Evolutionary conservation across 2,888 invertebrate genomes (phyloP), one percentile per base, ranked within the genome.

Genomic region (Pandemis cinnamomeana): DNA sequence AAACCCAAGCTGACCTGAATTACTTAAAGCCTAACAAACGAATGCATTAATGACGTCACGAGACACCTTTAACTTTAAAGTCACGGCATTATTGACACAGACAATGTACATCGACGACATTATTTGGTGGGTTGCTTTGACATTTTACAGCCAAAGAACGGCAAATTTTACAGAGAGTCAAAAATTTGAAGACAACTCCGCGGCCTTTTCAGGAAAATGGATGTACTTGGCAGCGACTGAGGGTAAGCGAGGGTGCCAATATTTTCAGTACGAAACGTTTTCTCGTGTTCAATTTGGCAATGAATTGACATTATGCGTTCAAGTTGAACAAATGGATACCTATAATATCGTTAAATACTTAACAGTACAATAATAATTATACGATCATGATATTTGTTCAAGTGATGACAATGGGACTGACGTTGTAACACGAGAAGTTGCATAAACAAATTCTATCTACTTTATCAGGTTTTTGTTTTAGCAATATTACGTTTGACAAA

Each of bases 1-100:
- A 72, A 68, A n/a, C 62, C 55, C 62, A 62, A 46, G 55, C 46
- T 55, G 72, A 63, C 55, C 72, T 68, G 68, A 68, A 72, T 68
- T 68, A 61, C 62, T 72, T 62, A 62, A 72, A 72, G 36, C 62
- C 62, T 62, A 68, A 46, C 62, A 41, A 48, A 63, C 20, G 63
- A 44, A 55, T 53, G 63, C 48, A 60, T 15, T 48, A 48, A 41
- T 58, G 64, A 48, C 71, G 71, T 71, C 58, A 71, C 8, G 11
- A 8, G 46, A 7, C 41, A 58, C 44, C 5, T 63, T 13, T 5
- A 63, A 44, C 51, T 5, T 51, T 13, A 51, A 7, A 44, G 67
- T 67, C 53, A 67, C 36, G 27, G 48, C 15, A 20, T 41, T n/a
- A 62, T 44, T 55, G 36, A 53, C 53, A 41, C n/a, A n/a, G 51